phyloP scores from a whole-genome alignment of 2,888 invertebrate species.

The Tolmerus cingulatus region DNA sequence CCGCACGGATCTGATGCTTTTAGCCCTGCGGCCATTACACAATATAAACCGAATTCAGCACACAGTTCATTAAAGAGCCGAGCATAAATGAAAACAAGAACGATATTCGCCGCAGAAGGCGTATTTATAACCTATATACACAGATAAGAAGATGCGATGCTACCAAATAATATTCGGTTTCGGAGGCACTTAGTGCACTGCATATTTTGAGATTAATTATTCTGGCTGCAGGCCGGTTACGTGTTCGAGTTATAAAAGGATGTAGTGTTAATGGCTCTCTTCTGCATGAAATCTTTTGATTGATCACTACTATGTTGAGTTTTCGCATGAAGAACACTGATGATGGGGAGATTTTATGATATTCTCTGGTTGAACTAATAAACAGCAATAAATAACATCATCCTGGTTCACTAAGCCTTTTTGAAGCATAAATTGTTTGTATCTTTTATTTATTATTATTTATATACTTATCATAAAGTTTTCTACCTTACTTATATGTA shows the following conservation, averaged over 20 bases:
- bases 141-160: slow-evolving; percentile 8
- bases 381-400: neutral
- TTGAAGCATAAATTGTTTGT: neutral
- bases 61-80: neutral
- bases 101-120: neutral
- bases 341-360: neutral
- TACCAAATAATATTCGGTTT: slow-evolving; percentile 47
- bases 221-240: neutral
- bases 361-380: neutral
- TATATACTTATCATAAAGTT: neutral
- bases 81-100: neutral
- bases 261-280: neutral
- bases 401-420: neutral
- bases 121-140: neutral
- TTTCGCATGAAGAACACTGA: neutral
- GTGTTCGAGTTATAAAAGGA: neutral
- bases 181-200: slow-evolving; percentile 32
- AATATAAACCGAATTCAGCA: neutral
- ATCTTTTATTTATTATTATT: neutral
- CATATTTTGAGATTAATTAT: neutral
- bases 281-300: neutral
- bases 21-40: neutral
- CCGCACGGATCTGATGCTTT: neutral
- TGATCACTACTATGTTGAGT: neutral
- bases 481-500: no score